phyloP scores from a whole-genome alignment of 2,797 vertebrate genomes.

The Micropoecilia bifurca region DNA sequence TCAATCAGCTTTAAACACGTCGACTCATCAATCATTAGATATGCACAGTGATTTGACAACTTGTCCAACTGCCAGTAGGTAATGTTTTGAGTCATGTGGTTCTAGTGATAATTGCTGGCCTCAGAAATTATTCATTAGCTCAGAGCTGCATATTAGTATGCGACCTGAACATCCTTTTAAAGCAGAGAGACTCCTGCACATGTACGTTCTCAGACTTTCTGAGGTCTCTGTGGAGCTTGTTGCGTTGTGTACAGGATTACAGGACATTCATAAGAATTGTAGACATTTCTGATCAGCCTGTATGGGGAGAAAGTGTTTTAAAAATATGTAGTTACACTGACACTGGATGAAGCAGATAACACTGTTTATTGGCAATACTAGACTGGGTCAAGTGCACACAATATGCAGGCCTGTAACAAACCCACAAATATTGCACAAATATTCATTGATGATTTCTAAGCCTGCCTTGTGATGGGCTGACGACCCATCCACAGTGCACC shows the following conservation, averaged over 20 bases:
- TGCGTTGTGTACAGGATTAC: not conserved
- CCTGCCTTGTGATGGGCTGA: too few relatives aligned
- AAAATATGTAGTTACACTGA: not conserved
- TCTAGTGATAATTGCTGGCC: conserved; percentile 38
- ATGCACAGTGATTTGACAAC: conserved; percentile 28
- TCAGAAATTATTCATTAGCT: conserved; percentile 40
- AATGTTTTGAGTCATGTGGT: conserved; percentile 33
- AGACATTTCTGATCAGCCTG: conserved; percentile 4
- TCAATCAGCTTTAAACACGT: not conserved
- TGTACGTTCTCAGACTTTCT: conserved; percentile 7
- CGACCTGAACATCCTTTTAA: conserved; percentile 12
- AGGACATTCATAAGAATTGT: conserved; percentile 5
- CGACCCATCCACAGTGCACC: too few relatives aligned
- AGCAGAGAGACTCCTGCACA: conserved; percentile 4
- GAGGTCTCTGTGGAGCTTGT: conserved; percentile 3
- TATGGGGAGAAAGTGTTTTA: not conserved
- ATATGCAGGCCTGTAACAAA: not conserved
- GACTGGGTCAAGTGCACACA: conserved; percentile 3
- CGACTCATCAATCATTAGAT: conserved; percentile 35
- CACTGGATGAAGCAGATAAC: conserved; percentile 32
- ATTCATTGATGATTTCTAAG: not conserved
- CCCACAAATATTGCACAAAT: not conserved
- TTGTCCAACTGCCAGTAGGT: conserved; percentile 41
- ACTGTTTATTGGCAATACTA: conserved; percentile 39
- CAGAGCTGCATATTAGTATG: conserved; percentile 34